Percentiles rank a stretch among this genome's conserved stretches.
These are phyloP conservation scores for Actenoides lindsayi DNA, from an alignment of 2,113 vertebrate species.

Conservation along the genomic window DNA sequence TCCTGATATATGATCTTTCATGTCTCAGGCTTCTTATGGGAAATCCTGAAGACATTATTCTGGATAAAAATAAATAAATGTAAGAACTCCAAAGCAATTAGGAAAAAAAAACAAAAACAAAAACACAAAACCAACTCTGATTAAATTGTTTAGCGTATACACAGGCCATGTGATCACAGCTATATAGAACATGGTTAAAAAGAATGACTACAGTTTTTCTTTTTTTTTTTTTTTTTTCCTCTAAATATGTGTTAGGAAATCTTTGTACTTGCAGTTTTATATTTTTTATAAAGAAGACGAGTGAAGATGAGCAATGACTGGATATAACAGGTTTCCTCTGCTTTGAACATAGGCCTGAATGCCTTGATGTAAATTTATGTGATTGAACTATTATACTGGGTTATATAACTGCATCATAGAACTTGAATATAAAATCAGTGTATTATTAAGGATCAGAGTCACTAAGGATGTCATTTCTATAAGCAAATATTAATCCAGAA, in stretches of 20 bases:
- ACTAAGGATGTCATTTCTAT: background rate
- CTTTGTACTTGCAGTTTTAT: background rate
- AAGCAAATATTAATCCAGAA: background rate
- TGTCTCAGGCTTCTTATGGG: conserved; percentile 19
- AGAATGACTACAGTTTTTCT: background rate
- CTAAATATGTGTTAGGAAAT: background rate
- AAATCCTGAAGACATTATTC: conserved; percentile 48
- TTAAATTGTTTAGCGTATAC: background rate
- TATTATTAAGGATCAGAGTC: background rate
- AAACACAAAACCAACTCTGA: background rate
- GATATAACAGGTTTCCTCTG: background rate
- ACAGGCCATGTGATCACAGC: background rate
- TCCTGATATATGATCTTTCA: conserved; percentile 56
- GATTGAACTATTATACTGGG: background rate
- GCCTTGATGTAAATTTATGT: background rate
- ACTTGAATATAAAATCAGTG: background rate
- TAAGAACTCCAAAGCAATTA: conserved; percentile 9
- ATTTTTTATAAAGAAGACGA: background rate
- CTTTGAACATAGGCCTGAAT: background rate
- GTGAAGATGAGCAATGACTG: background rate
- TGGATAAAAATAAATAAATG: conserved; percentile 36
- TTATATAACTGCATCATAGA: background rate
- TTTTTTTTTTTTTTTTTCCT: background rate
- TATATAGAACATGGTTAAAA: background rate
- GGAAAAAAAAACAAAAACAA: background rate